These are phyloP conservation scores for Cyrtodaria siliqua DNA, from an alignment of 2,888 invertebrate species.

Conservation along the genomic window DNA sequence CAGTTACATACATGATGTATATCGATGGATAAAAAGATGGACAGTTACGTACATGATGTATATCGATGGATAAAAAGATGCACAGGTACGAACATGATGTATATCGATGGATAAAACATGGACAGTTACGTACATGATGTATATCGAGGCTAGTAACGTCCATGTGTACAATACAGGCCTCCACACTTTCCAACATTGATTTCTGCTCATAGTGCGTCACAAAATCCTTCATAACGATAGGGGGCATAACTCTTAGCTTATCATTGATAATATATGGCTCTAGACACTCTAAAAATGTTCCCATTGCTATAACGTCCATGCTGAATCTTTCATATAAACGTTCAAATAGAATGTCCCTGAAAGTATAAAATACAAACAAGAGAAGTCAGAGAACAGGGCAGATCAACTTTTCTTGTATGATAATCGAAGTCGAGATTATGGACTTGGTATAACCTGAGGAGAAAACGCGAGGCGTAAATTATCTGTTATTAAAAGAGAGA, in stretches of 20 bases:
- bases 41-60: too few species aligned
- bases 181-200: conserved; percentile 89
- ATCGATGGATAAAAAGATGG: too few species aligned
- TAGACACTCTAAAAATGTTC: conserved; percentile 90
- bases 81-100: too few species aligned
- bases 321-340: conserved; percentile 89
- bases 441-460: too few species aligned
- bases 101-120: too few species aligned
- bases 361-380: conserved; percentile 8
- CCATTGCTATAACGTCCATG: conserved; percentile 89
- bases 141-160: conserved; percentile 92
- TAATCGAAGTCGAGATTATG: too few species aligned
- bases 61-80: too few species aligned
- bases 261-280: conserved; percentile 91
- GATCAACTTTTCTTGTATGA: too few species aligned
- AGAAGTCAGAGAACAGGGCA: too few species aligned
- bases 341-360: conserved; percentile 86
- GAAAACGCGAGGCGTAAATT: too few species aligned
- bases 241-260: conserved; percentile 89
- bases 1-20: too few species aligned
- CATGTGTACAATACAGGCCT: conserved; percentile 91
- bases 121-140: conserved; percentile 88
- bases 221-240: conserved; percentile 91
- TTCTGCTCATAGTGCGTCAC: conserved; percentile 90
- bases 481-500: too few species aligned